Evolutionary conservation across 2,113 vertebrate genomes (phyloP), one percentile per base, ranked within the genome.

Genomic region (Panurus biarmicus): DNA sequence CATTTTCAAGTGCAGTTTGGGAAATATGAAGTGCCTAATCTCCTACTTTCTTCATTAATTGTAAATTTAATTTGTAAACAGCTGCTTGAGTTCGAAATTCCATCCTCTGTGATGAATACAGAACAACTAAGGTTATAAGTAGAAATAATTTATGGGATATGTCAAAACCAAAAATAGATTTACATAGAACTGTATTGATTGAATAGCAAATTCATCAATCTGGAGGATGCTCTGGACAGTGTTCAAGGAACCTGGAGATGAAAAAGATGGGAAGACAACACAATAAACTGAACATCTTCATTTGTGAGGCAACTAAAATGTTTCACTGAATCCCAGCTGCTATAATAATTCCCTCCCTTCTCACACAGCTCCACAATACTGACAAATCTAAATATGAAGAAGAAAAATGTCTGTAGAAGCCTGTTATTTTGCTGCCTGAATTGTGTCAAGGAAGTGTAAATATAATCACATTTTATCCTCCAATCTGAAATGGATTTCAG

Each of bases 381-480:
- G 97, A 97, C 97, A 98, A 96, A 97, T 97, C 97, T 98, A 97
- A 98, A 98, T 97, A 97, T 83, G 97, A 98, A 94, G 96, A 96
- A 97, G 97, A 97, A 96, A 96, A 98, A 97, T 94, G 65, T 97
- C 97, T 98, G 90, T 74, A 67, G 96, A 96, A 97, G 95, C 90
- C 97, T 98, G 97, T 97, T 98, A 97, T 98, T 98, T 98, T 95
- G 92, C 97, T 96, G 96, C 97, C 96, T 98, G 97, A 95, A 93
- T 96, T 89, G 96, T 97, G 97, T 97, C 97, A 97, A 95, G 95
- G 91, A 98, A 97, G 97, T 97, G 96, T 98, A 98, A 98, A 98
- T 97, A 98, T 96, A 98, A 98, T 98, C 97, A 97, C 97, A 94
- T 97, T 98, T 97, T 98, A 97, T 97, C 97, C 96, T 95, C 95